Percentiles rank a stretch among this genome's conserved stretches.
These are phyloP conservation scores for Daktulosphaira vitifoliae DNA, from an alignment of 1,140 invertebrate species.

Conservation along the genomic window DNA sequence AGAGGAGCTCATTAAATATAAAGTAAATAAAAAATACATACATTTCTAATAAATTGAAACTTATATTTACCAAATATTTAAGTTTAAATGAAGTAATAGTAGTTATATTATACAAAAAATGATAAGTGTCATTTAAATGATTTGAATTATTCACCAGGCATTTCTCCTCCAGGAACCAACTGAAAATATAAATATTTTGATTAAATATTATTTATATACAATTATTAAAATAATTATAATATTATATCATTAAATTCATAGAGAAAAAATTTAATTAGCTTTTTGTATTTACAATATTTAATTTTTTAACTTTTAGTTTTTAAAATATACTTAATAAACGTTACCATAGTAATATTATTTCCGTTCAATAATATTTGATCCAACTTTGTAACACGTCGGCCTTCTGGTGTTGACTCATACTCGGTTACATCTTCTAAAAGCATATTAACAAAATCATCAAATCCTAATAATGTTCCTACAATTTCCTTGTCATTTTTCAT, in stretches of 20 bases:
- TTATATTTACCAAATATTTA: too few species aligned
- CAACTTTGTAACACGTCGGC: constrained; percentile 88
- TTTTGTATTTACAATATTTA: too few species aligned
- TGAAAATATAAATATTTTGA: constrained; percentile 33
- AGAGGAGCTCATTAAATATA: too few species aligned
- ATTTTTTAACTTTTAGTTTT: constrained; percentile 27
- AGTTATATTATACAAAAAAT: too few species aligned
- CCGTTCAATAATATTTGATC: constrained; percentile 98
- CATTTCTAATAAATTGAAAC: too few species aligned
- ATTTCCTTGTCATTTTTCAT: constrained; percentile 99
- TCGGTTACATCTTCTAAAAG: constrained; percentile 86
- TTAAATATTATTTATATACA: constrained; percentile 4
- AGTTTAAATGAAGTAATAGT: too few species aligned
- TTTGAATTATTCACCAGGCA: constrained; percentile 37
- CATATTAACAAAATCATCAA: constrained; percentile 99
- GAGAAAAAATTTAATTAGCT: neutral
- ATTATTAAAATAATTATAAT: constrained; percentile 6
- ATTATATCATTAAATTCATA: neutral
- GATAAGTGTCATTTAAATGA: too few species aligned
- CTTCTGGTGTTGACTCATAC: constrained; percentile 94
- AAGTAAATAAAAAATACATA: too few species aligned
- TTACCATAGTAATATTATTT: constrained; percentile 98
- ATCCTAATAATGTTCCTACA: constrained; percentile 92
- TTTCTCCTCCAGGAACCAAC: constrained; percentile 39
- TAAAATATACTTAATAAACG: too few species aligned